Evolutionary conservation across 1,140 invertebrate genomes (phyloP), one percentile per base, ranked within the genome.

Genomic region (Diabrotica undecimpunctata): DNA sequence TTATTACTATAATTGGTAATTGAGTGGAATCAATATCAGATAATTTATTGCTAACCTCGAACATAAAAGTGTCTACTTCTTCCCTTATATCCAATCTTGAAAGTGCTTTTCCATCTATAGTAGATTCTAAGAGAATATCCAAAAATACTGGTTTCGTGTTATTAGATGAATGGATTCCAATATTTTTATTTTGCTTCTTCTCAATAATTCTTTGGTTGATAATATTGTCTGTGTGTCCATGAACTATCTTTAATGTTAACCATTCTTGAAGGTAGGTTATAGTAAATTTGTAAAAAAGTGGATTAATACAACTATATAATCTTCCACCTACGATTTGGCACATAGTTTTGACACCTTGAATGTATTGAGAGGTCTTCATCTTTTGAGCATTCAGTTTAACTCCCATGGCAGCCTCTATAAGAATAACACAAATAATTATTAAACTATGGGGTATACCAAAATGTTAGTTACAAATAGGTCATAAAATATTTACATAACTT

Each of bases 41-140:
- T 25, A 1, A 25, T 25, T 25, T 25, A 25, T 25, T 25, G 51
- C 41, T 7, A 64, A 91, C 91, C 81, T 87, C 89, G 77, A 91
- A 91, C 85, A 90, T 92, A 72, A 94, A 94, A 5, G 91, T 93
- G 71, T 94, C 90, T 6, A 93, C 90, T 82, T 94, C 91, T 75
- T 93, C 90, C 61, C 88, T 81, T 54, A 94, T 90, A 71, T 89
- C 86, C 54, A 85, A 83, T 65, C 86, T 81, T 0, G 81, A 78
- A 10, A 92, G 78, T 7, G 80, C 76, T 9, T 80, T 78, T n/a
- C 83, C 86, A 60, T 86, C 80, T 36, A 83, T 77, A 56, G 82
- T 83, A 61, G 82, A 81, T 71, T 87, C 82, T n/a, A 92, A 81
- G 8, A 92, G 75, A 46, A 90, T 77, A 79, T 92, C 91, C 62